A percentile compares a stretch with the other conserved stretches of the same genome.
phyloP scores from a whole-genome alignment of 2,113 vertebrate species.

The Nothocercus julius region DNA sequence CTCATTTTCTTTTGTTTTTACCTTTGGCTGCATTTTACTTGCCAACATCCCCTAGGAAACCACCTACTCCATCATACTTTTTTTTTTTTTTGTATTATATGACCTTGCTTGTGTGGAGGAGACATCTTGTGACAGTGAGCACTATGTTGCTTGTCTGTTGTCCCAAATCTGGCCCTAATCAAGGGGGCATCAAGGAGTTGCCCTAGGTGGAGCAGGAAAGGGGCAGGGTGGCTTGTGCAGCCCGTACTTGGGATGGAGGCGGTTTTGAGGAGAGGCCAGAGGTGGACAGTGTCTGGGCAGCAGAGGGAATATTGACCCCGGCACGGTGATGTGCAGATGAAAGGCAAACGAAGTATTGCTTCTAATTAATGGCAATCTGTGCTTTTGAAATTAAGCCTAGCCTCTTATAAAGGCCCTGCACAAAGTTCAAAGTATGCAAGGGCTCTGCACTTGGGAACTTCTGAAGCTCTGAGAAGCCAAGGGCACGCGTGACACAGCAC shows the following conservation, averaged over 20 bases:
- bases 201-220: neutral
- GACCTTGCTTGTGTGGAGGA: neutral
- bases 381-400: neutral
- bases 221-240: neutral
- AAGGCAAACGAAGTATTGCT: neutral
- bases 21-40: neutral
- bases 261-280: neutral
- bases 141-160: neutral
- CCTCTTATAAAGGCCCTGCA: neutral
- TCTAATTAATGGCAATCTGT: neutral
- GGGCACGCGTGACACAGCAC: rapidly evolving
- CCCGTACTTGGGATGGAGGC: neutral
- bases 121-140: neutral
- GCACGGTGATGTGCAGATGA: rapidly evolving
- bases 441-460: neutral
- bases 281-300: neutral
- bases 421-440: neutral
- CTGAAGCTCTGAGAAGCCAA: rapidly evolving
- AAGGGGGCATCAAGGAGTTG: neutral
- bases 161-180: neutral
- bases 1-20: neutral
- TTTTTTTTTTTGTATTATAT: neutral
- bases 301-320: neutral
- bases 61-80: neutral
- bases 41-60: neutral